These are phyloP conservation scores for Notoglanidium macrostoma DNA, from an alignment of 2,797 vertebrate species.

Conservation along the genomic window DNA sequence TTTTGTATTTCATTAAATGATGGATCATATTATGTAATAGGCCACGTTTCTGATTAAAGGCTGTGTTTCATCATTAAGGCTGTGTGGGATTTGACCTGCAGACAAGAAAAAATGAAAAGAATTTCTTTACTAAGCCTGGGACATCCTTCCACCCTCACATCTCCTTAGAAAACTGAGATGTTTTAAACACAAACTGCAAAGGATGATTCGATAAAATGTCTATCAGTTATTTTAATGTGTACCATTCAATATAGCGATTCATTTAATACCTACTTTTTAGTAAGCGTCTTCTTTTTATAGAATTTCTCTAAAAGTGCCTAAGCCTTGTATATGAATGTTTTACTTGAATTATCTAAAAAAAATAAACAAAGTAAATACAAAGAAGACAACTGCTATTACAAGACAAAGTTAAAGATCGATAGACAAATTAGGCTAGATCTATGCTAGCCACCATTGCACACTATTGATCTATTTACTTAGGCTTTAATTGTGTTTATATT, in stretches of 20 bases:
- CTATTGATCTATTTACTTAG: slow-evolving; percentile 9
- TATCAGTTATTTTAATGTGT: background rate
- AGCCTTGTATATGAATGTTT: background rate
- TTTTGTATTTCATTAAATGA: background rate
- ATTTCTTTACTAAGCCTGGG: background rate
- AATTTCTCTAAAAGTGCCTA: background rate
- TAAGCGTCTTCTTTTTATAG: background rate
- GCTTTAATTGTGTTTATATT: slow-evolving; percentile 1
- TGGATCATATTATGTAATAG: background rate
- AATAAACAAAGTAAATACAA: background rate
- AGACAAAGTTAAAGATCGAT: background rate
- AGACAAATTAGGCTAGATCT: background rate
- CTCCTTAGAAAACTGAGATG: background rate
- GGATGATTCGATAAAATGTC: background rate
- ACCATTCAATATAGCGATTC: background rate
- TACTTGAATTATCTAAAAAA: background rate
- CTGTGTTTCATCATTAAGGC: background rate
- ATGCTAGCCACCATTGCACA: background rate
- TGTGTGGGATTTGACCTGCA: background rate
- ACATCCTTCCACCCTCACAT: background rate
- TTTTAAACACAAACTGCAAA: background rate
- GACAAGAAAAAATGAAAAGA: background rate
- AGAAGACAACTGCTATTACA: background rate
- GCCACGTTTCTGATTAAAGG: background rate
- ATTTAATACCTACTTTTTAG: background rate